phyloP scores from a whole-genome alignment of 2,888 invertebrate genomes.

The Hipparchia semele region DNA sequence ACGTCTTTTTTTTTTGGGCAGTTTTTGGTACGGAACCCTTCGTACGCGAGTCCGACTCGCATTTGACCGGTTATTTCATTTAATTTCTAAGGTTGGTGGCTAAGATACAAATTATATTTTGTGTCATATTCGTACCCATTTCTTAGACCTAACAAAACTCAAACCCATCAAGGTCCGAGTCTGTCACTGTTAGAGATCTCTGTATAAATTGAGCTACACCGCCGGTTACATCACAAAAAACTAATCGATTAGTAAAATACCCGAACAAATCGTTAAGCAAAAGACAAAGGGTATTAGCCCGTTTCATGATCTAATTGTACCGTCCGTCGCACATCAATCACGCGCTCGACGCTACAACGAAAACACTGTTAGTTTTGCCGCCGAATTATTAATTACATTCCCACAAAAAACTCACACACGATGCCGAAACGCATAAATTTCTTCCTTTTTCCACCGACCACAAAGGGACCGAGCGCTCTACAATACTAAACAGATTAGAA shows the following conservation, averaged over 20 bases:
- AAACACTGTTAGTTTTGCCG: slow-evolving; percentile 85
- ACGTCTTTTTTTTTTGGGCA: no score
- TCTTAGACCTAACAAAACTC: no score
- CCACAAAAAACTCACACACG: slow-evolving; percentile 81
- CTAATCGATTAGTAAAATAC: slow-evolving; percentile 11
- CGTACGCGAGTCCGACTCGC: no score
- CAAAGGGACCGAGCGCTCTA: slow-evolving; percentile 75
- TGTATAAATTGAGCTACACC: background rate
- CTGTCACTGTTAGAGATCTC: no score
- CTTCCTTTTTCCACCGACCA: slow-evolving; percentile 79
- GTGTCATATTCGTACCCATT: no score
- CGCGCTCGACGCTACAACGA: slow-evolving; percentile 68
- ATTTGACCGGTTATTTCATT: no score
- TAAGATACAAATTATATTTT: no score
- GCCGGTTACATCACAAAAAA: background rate
- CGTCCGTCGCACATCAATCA: slow-evolving; percentile 71
- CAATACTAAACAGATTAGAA: slow-evolving; percentile 81
- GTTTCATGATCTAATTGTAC: slow-evolving; percentile 58
- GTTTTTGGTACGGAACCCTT: no score
- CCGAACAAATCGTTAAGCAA: slow-evolving; percentile 15
- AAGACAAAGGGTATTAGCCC: slow-evolving; percentile 29
- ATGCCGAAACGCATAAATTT: slow-evolving; percentile 82
- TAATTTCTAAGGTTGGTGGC: no score
- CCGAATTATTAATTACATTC: slow-evolving; percentile 84
- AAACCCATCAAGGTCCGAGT: no score